Base-by-base conservation (phyloP, 2,113 vertebrate genomes). In the Holacanthus passer region DNA sequence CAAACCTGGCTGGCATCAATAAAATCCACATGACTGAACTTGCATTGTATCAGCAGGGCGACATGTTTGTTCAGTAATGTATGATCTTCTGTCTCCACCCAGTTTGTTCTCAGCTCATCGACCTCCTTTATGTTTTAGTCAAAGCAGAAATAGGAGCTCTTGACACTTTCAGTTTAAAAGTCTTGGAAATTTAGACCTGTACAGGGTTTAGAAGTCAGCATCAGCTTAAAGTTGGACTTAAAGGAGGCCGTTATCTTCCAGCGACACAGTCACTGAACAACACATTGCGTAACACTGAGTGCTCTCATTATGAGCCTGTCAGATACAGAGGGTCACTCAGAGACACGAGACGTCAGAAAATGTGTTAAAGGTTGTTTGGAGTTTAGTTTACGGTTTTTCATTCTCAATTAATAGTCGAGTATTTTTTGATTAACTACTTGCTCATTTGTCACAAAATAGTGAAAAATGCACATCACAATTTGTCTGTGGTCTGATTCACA, bases 61-160 rank as follows among this genome's bases (percentile, higher is more conserved):
- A 3, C 45, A 1, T 50, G 82, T 84, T 79, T 79, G 82, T 9
- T 50, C 1, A 31, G 32, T 53, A 16, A 1, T 7, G 29, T 70
- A 0, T 64, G 0, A 52, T 11, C 20, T 0, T n/a, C 32, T 1
- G 63, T 41, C 75, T 78, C 82, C 82, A 31, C 74, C 75, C 0
- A 1, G 52, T 53, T 84, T 60, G 60, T 52, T 29, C 59, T 64
- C 32, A 7, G 68, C 50, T 78, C 17, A 6, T 12, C 27, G 2
- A 4, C 68, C 16, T n/a, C 55, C 64, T 62, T 22, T 1, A 62
- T 27, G 71, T 60, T n/a, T 8, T 3, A 27, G 29, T 24, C 1
- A 3, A 3, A 72, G 53, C 45, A 12, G 17, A 7, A 35, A 31
- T 13, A 43, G 14, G 17, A 55, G 11, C 35, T 12, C 5, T 3